Evolutionary conservation across 2,113 vertebrate species (phyloP).

Genomic region (Aphelocoma coerulescens): DNA sequence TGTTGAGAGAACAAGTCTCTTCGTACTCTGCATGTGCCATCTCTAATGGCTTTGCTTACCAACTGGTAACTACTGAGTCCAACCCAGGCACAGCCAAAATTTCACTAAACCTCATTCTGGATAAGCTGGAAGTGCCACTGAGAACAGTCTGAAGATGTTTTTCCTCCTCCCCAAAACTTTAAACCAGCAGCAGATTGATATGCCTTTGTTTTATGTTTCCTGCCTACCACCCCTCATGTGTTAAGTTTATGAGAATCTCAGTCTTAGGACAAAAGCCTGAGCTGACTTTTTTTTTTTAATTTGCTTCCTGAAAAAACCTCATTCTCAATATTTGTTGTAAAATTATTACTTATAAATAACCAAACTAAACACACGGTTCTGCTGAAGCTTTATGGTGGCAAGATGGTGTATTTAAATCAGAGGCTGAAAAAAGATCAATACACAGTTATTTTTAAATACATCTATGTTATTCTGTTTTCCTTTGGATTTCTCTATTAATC

Average conservation of each 20-base stretch:
- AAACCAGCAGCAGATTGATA: background rate
- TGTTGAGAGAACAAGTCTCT: background rate
- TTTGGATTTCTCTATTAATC: constrained; percentile 63
- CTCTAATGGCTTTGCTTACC: background rate
- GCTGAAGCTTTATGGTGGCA: constrained; percentile 37
- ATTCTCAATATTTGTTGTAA: background rate
- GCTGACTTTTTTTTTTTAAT: background rate
- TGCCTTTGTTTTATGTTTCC: background rate
- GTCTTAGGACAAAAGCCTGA: background rate
- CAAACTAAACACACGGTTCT: background rate
- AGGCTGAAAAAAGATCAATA: constrained; percentile 60
- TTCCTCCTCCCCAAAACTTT: background rate
- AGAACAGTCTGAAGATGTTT: background rate
- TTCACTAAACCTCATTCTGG: background rate
- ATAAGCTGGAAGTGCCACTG: background rate
- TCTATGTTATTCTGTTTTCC: constrained; percentile 19
- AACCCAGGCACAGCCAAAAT: background rate
- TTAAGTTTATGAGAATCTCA: background rate
- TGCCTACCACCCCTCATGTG: rapidly evolving
- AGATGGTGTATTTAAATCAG: constrained; percentile 61
- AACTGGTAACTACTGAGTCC: background rate
- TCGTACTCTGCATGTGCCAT: rapidly evolving
- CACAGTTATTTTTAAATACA: constrained; percentile 69
- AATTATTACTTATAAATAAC: background rate
- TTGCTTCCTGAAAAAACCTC: background rate